Evolutionary conservation across 2,797 vertebrate genomes (phyloP).

Genomic region (Eupleurogrammus muticus): DNA sequence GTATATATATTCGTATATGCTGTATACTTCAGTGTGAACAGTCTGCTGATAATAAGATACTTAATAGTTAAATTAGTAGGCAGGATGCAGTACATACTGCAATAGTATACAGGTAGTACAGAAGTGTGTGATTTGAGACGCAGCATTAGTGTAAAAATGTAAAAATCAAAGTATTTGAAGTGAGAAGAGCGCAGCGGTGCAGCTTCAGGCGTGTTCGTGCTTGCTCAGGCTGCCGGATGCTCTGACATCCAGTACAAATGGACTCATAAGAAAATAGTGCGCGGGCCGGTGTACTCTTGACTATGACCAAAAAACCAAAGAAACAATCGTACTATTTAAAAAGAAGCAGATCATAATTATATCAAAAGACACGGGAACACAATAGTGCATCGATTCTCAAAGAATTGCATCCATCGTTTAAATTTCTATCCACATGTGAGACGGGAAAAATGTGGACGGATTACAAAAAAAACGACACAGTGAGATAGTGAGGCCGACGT

Average conservation of each 20-base stretch:
- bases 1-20: no score
- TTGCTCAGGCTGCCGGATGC: constrained; percentile 37
- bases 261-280: constrained; percentile 79
- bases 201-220: constrained; percentile 32
- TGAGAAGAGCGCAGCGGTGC: constrained; percentile 47
- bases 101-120: no score
- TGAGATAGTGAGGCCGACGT: constrained; percentile 63
- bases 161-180: constrained; percentile 64
- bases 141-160: constrained; percentile 47
- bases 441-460: constrained; percentile 48
- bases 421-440: constrained; percentile 38
- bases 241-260: constrained; percentile 58
- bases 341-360: constrained; percentile 65
- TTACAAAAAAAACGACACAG: constrained; percentile 62
- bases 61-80: no score
- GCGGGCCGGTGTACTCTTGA: constrained; percentile 66
- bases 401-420: constrained; percentile 54
- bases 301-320: no score
- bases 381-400: constrained; percentile 64
- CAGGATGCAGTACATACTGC: no score
- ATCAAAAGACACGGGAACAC: constrained; percentile 68
- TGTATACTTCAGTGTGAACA: no score
- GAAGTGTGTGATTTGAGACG: constrained; percentile 4
- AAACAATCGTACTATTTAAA: constrained; percentile 61
- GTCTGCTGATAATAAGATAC: no score